Evolutionary conservation across 2,797 vertebrate genomes (phyloP).

Genomic region (Mormyrops attenuatus): DNA sequence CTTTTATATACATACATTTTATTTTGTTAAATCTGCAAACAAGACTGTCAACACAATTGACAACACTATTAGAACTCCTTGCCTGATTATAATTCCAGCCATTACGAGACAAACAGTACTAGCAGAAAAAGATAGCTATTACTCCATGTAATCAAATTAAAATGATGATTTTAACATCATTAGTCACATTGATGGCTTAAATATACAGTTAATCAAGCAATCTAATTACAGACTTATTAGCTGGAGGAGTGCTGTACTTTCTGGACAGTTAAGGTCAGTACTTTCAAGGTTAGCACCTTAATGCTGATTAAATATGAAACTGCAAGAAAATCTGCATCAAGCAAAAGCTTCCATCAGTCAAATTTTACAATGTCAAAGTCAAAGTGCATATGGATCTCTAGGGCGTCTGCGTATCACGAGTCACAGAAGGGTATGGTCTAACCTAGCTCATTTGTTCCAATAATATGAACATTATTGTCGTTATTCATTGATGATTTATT

Average conservation of each 20-base stretch:
- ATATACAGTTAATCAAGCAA: slow-evolving; percentile 10
- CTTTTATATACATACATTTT: background rate
- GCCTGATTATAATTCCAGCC: background rate
- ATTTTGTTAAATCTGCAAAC: background rate
- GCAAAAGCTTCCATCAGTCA: background rate
- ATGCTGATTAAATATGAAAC: slow-evolving; percentile 6
- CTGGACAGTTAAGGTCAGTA: background rate
- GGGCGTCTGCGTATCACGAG: background rate
- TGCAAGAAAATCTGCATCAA: background rate
- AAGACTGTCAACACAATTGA: background rate
- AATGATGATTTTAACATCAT: slow-evolving; percentile 10
- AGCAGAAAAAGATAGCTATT: background rate
- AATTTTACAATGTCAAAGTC: background rate
- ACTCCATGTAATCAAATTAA: slow-evolving; percentile 9
- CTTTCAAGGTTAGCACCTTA: slow-evolving; percentile 2
- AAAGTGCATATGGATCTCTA: background rate
- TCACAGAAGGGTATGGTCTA: background rate
- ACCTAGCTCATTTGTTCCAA: background rate
- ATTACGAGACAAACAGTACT: background rate
- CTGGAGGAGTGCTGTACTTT: background rate
- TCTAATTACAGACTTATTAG: slow-evolving; percentile 3
- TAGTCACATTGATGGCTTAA: slow-evolving; percentile 3
- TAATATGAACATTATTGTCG: slow-evolving; percentile 18
- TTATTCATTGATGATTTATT: slow-evolving; percentile 13
- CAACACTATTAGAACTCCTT: background rate